Base-by-base conservation (phyloP, 1,140 invertebrate species). In the Pseudobourletiella spinata region DNA sequence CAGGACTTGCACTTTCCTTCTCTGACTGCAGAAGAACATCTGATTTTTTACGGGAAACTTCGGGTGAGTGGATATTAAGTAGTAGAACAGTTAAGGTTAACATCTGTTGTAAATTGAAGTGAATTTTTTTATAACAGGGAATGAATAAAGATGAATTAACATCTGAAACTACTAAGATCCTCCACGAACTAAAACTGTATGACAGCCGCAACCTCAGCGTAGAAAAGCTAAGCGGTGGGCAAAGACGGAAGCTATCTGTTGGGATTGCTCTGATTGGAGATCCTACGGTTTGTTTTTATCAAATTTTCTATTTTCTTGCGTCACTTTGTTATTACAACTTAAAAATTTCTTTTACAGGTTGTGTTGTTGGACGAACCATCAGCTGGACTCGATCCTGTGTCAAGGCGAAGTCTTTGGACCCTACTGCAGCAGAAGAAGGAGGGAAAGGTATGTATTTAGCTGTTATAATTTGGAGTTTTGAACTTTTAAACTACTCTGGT, bases 381-480 rank as follows among this genome's bases (percentile, higher is more conserved):
- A n/a, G 18, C 16, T 25, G 94, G 95, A 50, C 88, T 98, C 80
- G 95, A 99, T 80, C 92, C 95, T 1, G 84, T 89, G 69, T 89
- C 92, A 0, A 79, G 94, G 56, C 77, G 92, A 59, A 83, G 85
- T 54, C 84, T 91, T 8, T 98, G 95, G 95, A 87, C 96, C 72
- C 72, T 93, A 30, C 14, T 64, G n/a, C 28, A 58, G 20, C 42
- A 26, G 25, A 30, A 52, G 26, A 42, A 32, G 32, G 2, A 6
- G 2, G 16, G n/a, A 18, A 44, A n/a, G 22, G 29, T 28, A 28
- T 25, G 22, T 28, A 22, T 25, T 24, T n/a, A n/a, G n/a, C n/a
- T n/a, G n/a, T n/a, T n/a, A n/a, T n/a, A n/a, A n/a, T n/a, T n/a
- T n/a, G n/a, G n/a, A n/a, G n/a, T n/a, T n/a, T n/a, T n/a, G n/a